Base-by-base conservation (phyloP, 2,113 vertebrate genomes). In the Triplophysa tibetana region DNA sequence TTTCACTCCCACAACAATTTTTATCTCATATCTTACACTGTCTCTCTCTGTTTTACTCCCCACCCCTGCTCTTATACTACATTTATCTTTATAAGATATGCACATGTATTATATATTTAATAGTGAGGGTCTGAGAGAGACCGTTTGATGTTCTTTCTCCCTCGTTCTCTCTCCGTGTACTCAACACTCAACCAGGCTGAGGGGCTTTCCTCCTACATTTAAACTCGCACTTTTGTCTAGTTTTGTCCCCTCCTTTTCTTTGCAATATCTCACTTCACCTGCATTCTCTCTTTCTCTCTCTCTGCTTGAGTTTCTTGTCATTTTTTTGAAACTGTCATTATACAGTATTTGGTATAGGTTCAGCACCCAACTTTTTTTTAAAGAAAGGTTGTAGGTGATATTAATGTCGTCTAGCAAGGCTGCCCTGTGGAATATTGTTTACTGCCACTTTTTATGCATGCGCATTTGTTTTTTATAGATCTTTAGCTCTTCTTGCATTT, bases 51-150 rank as follows among this genome's bases (percentile, higher is more conserved):
- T 73, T 60, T 73, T 54, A 54, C 14, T 45, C 50, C 21, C 56
- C 38, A 7, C 48, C 48, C 48, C 14, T 56, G 79, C 65, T 61
- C 70, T 41, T 78, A 45, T 48, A 54, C 45, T 10, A 69, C 78
- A 84, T 84, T 81, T 81, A 81, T 84, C 82, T 81, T 68, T 63
- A 78, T 81, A 81, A 81, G 63, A 81, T 64, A 74, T 81, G 68
- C 69, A 81, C 54, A 66, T 65, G 69, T 80, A 75, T 78, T 75
- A 81, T 13, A 50, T 50, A 7, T 38, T 38, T 38, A 38, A 75
- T 63, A 78, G 74, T 62, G 72, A 75, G 58, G 72, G 56, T 45
- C 77, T 78, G 68, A 69, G 45, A 60, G 17, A 54, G 24, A 58
- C 56, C 24, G 14, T 41, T n/a, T n/a, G 73, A 50, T 16, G 29